phyloP scores from a whole-genome alignment of 2,797 vertebrate genomes.

The Chlorospingus flavigularis region DNA sequence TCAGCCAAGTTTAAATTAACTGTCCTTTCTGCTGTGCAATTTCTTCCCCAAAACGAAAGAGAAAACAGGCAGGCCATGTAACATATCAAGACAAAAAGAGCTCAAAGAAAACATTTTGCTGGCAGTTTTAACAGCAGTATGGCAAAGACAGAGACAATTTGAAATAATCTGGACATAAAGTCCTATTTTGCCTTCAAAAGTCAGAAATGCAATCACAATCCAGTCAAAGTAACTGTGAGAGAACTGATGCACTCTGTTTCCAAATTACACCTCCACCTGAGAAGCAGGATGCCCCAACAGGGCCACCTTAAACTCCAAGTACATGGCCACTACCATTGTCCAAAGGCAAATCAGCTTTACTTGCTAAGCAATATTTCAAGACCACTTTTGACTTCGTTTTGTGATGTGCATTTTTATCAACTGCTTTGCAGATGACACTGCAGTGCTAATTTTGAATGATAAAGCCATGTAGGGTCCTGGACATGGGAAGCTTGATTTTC shows the following conservation, averaged over 20 bases:
- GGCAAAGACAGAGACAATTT: neutral
- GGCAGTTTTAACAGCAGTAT: neutral
- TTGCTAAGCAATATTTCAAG: neutral
- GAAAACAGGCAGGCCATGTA: neutral
- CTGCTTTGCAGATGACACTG: neutral
- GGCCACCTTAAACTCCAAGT: neutral
- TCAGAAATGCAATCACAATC: neutral
- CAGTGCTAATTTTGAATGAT: neutral
- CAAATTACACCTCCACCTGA: neutral
- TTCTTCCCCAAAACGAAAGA: neutral
- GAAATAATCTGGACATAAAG: neutral
- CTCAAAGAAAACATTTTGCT: neutral
- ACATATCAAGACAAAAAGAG: neutral
- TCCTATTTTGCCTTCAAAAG: neutral
- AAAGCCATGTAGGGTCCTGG: neutral
- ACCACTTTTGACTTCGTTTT: neutral
- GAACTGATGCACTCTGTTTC: neutral
- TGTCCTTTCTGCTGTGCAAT: neutral
- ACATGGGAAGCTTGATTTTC: neutral
- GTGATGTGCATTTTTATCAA: neutral
- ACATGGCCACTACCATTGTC: accelerated
- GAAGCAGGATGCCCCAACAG: neutral
- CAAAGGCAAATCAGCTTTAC: neutral
- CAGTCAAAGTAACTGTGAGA: neutral
- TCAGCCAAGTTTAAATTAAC: neutral